Evolutionary conservation across 1,140 invertebrate species (phyloP).

Genomic region (Anoplolepis gracilipes): DNA sequence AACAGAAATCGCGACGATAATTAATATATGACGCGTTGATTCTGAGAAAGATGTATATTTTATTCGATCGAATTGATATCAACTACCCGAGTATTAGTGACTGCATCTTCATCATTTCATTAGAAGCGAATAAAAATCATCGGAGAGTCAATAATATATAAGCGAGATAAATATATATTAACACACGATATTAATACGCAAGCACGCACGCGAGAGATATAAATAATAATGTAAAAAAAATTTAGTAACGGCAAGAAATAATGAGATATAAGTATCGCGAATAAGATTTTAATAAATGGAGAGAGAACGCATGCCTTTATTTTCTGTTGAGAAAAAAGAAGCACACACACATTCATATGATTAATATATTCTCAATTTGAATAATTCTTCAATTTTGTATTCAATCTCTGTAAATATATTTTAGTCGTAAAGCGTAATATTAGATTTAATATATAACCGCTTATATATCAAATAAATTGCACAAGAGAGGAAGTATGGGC

Average conservation of each 20-base stretch:
- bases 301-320: background rate
- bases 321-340: background rate
- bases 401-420: background rate
- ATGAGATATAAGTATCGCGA: constrained; percentile 16
- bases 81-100: background rate
- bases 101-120: constrained; percentile 53
- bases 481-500: background rate
- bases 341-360: constrained; percentile 1
- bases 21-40: constrained; percentile 64
- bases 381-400: too few species aligned
- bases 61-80: constrained; percentile 11
- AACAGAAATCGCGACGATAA: constrained; percentile 45
- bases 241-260: constrained; percentile 3
- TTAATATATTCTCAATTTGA: too few species aligned
- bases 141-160: constrained; percentile 28
- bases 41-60: constrained; percentile 42
- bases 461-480: background rate
- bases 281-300: constrained; percentile 10
- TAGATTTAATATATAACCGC: background rate
- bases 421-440: background rate
- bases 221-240: constrained; percentile 35
- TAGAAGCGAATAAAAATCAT: constrained; percentile 28
- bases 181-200: constrained; percentile 6
- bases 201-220: constrained; percentile 29
- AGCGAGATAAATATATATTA: constrained; percentile 1